Evolutionary conservation across 2,888 invertebrate species (phyloP).

Genomic region (Noctua pronuba): DNA sequence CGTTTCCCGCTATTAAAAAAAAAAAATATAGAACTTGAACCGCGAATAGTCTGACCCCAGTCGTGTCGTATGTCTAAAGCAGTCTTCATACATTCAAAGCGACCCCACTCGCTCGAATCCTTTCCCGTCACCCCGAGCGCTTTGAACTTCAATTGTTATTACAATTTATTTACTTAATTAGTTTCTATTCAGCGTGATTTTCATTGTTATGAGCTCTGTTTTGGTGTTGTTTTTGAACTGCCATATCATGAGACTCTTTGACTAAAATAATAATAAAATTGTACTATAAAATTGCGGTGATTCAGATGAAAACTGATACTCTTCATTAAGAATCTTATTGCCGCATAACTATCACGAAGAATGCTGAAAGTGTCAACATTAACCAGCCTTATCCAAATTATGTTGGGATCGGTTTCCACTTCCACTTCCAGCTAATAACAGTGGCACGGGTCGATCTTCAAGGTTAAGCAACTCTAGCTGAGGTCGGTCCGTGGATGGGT

Average conservation of each 20-base stretch:
- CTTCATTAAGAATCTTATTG: neutral
- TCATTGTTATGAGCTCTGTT: constrained; percentile 17
- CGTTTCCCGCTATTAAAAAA: neutral
- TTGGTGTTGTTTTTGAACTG: constrained; percentile 26
- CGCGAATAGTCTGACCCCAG: neutral
- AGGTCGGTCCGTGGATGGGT: too few species aligned
- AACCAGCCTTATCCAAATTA: neutral
- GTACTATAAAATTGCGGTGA: neutral
- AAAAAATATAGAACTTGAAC: neutral
- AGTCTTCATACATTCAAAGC: constrained; percentile 12
- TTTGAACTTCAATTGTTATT: constrained; percentile 47
- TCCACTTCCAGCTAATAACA: too few species aligned
- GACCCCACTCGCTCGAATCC: constrained; percentile 8
- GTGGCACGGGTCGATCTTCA: too few species aligned
- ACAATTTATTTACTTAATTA: constrained; percentile 51
- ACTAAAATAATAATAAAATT: neutral
- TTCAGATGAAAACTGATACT: neutral
- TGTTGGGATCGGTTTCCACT: neutral
- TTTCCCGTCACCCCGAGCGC: constrained; percentile 20
- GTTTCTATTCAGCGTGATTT: constrained; percentile 45
- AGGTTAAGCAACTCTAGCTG: too few species aligned
- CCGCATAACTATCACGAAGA: neutral
- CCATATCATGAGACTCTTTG: constrained; percentile 9
- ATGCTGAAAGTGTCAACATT: neutral
- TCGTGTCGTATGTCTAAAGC: constrained; percentile 6